A percentile compares a stretch with the other conserved stretches of the same genome.
Conservation (phyloP, 2,797 vertebrate species). For the Notamacropus eugenii region DNA sequence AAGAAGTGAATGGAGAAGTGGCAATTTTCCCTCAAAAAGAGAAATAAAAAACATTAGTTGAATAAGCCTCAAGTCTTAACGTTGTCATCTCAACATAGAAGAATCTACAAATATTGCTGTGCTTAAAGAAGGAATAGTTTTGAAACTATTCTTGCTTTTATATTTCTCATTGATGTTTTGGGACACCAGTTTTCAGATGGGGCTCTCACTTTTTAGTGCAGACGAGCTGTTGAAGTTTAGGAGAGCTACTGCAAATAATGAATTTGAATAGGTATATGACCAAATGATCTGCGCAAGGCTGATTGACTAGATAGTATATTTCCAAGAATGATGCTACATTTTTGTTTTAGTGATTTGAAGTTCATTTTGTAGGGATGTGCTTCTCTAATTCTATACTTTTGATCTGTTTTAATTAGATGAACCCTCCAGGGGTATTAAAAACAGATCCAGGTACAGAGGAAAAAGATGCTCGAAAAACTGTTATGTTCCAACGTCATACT, state of each 20-base stretch:
- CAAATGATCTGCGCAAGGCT: slow-evolving; percentile 37
- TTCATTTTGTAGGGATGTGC: slow-evolving; percentile 3
- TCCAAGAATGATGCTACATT: slow-evolving; percentile 44
- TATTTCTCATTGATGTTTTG: slow-evolving; percentile 30
- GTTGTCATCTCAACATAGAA: neutral
- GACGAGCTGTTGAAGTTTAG: slow-evolving; percentile 10
- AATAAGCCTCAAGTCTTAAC: neutral
- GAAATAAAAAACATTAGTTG: neutral
- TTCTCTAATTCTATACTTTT: slow-evolving; percentile 55
- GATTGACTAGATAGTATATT: slow-evolving; percentile 42
- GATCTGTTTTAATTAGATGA: slow-evolving; percentile 69
- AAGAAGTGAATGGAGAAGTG: neutral
- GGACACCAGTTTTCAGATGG: slow-evolving; percentile 33
- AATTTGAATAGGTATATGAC: slow-evolving; percentile 36
- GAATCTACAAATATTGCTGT: neutral
- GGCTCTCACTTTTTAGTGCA: slow-evolving; percentile 44
- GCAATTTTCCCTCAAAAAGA: neutral
- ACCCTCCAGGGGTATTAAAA: slow-evolving; percentile 32
- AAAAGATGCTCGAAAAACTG: slow-evolving; percentile 40
- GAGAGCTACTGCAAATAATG: slow-evolving; percentile 11
- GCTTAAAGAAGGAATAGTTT: neutral
- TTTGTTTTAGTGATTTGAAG: slow-evolving; percentile 68
- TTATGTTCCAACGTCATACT: slow-evolving; percentile 47
- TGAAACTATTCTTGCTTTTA: slow-evolving; percentile 13
- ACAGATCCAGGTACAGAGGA: slow-evolving; percentile 60